Base-by-base conservation (phyloP, 2,797 vertebrate species). In the Phrynocephalus forsythii region DNA sequence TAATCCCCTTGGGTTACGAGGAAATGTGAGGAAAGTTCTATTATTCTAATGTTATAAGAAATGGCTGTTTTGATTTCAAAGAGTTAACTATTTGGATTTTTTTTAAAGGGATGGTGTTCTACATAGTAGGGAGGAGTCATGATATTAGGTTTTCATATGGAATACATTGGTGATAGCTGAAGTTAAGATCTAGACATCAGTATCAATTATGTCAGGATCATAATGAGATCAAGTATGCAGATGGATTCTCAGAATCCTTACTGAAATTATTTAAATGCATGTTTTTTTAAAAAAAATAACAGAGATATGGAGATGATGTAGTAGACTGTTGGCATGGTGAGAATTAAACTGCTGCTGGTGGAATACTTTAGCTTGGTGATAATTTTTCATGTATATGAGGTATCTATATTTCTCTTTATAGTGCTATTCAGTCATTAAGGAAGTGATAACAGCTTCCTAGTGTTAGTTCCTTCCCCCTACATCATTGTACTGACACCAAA, bases 1-100 rank as follows among this genome's bases (percentile, higher is more conserved):
- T 44, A 4, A 44, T 44, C 38, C 38, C 91, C 95, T 95, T 91
- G 88, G 87, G 85, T 95, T 95, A 93, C 95, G 97, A 95, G 97
- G 95, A 97, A 96, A 94, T 96, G 92, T 95, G 94, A 96, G 95
- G 48, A 18, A 69, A 84, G 79, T 92, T 95, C 90, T 77, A 10
- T 11, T 72, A 33, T 56, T 56, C 9, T 56, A 18, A 63, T 63
- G 60, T 63, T 63, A 63, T 63, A 63, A 63, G 60, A 63, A 18
- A 15, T 20, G 16, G 60, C 60, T 63, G 15, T 63, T 63, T 63
- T 16, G 60, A 20, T 63, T 63, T 63, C 60, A 63, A 18, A 20
- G 60, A 63, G 60, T 63, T 63, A 20, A 13, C 60, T 63, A 18
- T 20, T 63, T 63, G 60, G 60, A 63, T 18, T 24, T 48, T 24